A percentile compares a stretch with the other conserved stretches of the same genome.
Conservation (phyloP, 2,797 vertebrate species). For the Limnodromus scolopaceus region DNA sequence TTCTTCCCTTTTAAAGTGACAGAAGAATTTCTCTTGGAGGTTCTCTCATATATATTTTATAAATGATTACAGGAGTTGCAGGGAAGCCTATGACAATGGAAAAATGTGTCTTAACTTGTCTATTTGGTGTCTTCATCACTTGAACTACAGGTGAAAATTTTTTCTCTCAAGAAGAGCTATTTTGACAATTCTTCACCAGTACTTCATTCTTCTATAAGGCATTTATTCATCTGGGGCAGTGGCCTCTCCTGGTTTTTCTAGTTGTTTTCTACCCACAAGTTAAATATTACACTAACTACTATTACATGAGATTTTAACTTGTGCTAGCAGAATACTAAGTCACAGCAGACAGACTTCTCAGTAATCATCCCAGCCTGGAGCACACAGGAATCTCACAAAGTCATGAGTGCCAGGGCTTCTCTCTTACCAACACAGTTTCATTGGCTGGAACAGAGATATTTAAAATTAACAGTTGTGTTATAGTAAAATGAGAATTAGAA, state of each 20-base stretch:
- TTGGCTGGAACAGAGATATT: not conserved
- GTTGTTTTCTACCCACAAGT: not conserved
- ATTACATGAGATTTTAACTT: not conserved
- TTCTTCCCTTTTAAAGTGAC: not conserved
- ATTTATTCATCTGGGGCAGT: not conserved
- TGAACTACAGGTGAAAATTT: accelerated
- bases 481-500: not conserved
- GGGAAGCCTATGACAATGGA: not conserved
- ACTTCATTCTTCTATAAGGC: not conserved
- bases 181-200: not conserved
- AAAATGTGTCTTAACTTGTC: not conserved
- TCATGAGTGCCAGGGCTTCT: not conserved
- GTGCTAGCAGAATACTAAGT: not conserved
- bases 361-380: not conserved
- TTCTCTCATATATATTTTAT: not conserved
- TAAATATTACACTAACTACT: not conserved
- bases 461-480: not conserved
- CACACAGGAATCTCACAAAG: not conserved
- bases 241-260: not conserved
- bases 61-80: not conserved
- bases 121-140: not conserved
- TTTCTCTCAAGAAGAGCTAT: not conserved
- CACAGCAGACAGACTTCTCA: not conserved
- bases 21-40: not conserved
- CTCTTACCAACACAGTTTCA: not conserved